Percentiles rank a stretch among this genome's conserved stretches.
Evolutionary conservation across 2,797 vertebrate species (phyloP).

Genomic region (Rhinatrema bivittatum): DNA sequence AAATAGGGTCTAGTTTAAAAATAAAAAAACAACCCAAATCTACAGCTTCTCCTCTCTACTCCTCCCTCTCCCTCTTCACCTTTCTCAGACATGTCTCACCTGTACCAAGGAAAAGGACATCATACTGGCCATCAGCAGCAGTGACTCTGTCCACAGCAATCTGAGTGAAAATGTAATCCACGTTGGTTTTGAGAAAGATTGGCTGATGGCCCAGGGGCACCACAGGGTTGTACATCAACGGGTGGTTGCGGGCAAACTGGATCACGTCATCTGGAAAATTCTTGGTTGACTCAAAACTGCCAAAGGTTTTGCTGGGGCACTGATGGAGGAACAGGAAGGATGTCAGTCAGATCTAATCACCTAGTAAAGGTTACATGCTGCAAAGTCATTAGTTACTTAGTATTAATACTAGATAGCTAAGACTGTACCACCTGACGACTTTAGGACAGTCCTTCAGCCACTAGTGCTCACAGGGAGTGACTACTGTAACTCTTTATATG

Average conservation of each 20-base stretch:
- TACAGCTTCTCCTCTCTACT: too few species aligned
- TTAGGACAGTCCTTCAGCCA: too few species aligned
- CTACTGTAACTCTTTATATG: too few species aligned
- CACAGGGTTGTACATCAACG: conserved; percentile 88
- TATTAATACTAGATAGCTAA: too few species aligned
- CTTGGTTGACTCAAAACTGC: conserved; percentile 94
- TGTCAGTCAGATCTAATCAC: too few species aligned
- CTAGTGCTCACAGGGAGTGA: too few species aligned
- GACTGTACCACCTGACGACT: too few species aligned
- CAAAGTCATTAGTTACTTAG: too few species aligned
- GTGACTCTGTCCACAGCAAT: conserved; percentile 76
- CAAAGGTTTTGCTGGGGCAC: conserved; percentile 97
- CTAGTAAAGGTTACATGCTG: too few species aligned
- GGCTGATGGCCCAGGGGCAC: conserved; percentile 76
- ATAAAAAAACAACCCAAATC: too few species aligned
- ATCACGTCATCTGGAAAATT: conserved; percentile 94
- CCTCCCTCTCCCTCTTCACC: too few species aligned
- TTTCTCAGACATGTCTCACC: conserved; percentile 42
- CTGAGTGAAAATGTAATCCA: conserved; percentile 85
- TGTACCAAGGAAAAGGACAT: conserved; percentile 93
- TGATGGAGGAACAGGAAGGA: conserved; percentile 21
- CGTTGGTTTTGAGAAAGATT: conserved; percentile 74
- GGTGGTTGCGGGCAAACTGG: conserved; percentile 93
- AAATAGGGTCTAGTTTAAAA: too few species aligned
- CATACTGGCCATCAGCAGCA: conserved; percentile 80